phyloP scores from a whole-genome alignment of 2,888 invertebrate genomes.

The Eucriotettix oculatus region DNA sequence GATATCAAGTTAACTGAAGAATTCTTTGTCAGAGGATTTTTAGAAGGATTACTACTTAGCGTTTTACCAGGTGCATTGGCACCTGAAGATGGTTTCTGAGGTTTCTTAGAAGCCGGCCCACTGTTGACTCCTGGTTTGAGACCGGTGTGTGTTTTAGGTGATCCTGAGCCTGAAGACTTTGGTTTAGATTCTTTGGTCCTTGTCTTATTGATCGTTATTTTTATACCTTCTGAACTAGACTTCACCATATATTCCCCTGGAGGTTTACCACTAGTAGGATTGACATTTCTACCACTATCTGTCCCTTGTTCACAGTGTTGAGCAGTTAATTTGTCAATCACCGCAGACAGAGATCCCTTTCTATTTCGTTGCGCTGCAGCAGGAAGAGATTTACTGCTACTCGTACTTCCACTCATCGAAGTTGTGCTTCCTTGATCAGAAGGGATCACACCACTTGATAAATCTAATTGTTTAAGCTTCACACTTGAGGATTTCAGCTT shows the following conservation, averaged over 20 bases:
- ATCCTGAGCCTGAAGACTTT: constrained; percentile 29
- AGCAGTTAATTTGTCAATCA: constrained; percentile 71
- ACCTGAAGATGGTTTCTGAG: constrained; percentile 31
- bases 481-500: constrained; percentile 46
- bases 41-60: constrained; percentile 4
- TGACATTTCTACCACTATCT: constrained; percentile 21
- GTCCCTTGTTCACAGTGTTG: constrained; percentile 41
- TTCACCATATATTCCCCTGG: constrained; percentile 75
- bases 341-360: constrained; percentile 63
- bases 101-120: constrained; percentile 72
- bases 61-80: not conserved
- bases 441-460: constrained; percentile 13
- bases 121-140: constrained; percentile 72
- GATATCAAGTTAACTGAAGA: constrained; percentile 20
- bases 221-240: constrained; percentile 75
- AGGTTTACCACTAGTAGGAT: constrained; percentile 36
- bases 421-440: constrained; percentile 25
- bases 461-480: constrained; percentile 50
- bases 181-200: constrained; percentile 50
- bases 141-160: constrained; percentile 65
- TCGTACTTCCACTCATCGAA: constrained; percentile 38
- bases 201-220: constrained; percentile 82
- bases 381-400: constrained; percentile 41
- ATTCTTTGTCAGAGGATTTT: constrained; percentile 9
- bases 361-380: constrained; percentile 42